A percentile compares a stretch with the other conserved stretches of the same genome.
phyloP scores from a whole-genome alignment of 2,797 vertebrate species.

The Denticeps clupeoides region DNA sequence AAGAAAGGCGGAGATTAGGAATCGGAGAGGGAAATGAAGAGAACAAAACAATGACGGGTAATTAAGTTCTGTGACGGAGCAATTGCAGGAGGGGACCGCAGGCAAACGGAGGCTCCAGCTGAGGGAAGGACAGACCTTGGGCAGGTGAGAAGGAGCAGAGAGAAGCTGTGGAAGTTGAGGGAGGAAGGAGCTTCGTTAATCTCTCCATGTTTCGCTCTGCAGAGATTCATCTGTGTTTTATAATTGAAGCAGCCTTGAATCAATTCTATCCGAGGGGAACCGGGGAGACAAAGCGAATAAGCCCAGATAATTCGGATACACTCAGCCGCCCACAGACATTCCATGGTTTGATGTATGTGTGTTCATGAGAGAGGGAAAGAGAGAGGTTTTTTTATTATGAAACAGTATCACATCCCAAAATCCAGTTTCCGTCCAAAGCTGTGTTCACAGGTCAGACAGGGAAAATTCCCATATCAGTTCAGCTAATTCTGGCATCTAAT shows the following conservation, averaged over 20 bases:
- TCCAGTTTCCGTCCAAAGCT: no score
- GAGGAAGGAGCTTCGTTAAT: conserved; percentile 8
- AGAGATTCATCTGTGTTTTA: conserved; percentile 28
- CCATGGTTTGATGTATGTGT: background rate
- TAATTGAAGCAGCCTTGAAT: conserved; percentile 33
- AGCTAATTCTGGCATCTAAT: conserved; percentile 35
- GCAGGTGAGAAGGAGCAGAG: background rate
- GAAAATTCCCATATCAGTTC: conserved; percentile 18
- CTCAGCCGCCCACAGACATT: conserved; percentile 15
- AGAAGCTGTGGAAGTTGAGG: background rate
- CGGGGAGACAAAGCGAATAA: conserved; percentile 18
- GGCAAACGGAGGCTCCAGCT: background rate
- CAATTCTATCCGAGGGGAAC: conserved; percentile 24
- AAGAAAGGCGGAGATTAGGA: background rate
- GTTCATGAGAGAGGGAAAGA: conserved; percentile 8
- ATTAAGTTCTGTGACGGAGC: conserved; percentile 11
- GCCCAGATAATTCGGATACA: conserved; percentile 21
- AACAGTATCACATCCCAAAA: no score
- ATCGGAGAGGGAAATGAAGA: conserved; percentile 27
- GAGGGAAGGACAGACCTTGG: background rate
- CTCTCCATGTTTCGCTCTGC: conserved; percentile 17
- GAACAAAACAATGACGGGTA: conserved; percentile 9
- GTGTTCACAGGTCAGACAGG: conserved; percentile 6
- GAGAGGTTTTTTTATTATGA: no score
- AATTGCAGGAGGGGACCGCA: background rate